phyloP scores from a whole-genome alignment of 2,888 invertebrate genomes.

The Monochamus alternatus region DNA sequence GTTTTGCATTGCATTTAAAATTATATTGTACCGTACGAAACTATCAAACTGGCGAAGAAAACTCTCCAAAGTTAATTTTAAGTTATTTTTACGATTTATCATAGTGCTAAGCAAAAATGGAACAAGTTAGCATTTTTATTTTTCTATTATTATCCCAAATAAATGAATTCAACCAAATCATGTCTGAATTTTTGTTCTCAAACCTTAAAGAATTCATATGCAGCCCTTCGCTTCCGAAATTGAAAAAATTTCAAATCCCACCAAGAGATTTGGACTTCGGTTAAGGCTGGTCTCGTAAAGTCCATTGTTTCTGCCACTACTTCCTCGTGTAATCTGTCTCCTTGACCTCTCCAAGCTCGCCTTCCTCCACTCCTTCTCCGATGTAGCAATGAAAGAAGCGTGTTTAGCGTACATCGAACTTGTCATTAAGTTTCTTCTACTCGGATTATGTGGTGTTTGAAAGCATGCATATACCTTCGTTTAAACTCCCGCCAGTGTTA shows the following conservation, averaged over 20 bases:
- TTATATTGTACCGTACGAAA: too few species aligned
- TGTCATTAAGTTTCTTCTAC: slow-evolving; percentile 92
- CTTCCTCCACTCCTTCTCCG: slow-evolving; percentile 86
- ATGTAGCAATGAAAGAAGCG: slow-evolving; percentile 94
- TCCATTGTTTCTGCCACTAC: slow-evolving; percentile 77
- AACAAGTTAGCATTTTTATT: not conserved
- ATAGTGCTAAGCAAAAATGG: not conserved
- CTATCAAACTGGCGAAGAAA: too few species aligned
- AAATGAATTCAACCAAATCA: not conserved
- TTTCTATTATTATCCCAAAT: not conserved
- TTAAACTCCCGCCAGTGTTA: slow-evolving; percentile 87
- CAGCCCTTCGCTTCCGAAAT: not conserved
- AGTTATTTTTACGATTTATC: too few species aligned
- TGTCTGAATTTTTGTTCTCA: not conserved
- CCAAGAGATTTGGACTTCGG: not conserved
- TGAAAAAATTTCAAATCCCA: not conserved
- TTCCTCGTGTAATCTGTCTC: slow-evolving; percentile 85
- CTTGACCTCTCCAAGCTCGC: slow-evolving; percentile 87
- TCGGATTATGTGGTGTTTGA: slow-evolving; percentile 93
- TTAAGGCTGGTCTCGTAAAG: slow-evolving; percentile 53
- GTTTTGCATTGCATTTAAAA: too few species aligned
- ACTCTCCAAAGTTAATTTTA: too few species aligned
- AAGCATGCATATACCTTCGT: slow-evolving; percentile 89
- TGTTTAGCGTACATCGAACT: slow-evolving; percentile 96
- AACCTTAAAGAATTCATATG: not conserved